phyloP scores from a whole-genome alignment of 2,888 invertebrate species.

The Synanthedon myopaeformis region DNA sequence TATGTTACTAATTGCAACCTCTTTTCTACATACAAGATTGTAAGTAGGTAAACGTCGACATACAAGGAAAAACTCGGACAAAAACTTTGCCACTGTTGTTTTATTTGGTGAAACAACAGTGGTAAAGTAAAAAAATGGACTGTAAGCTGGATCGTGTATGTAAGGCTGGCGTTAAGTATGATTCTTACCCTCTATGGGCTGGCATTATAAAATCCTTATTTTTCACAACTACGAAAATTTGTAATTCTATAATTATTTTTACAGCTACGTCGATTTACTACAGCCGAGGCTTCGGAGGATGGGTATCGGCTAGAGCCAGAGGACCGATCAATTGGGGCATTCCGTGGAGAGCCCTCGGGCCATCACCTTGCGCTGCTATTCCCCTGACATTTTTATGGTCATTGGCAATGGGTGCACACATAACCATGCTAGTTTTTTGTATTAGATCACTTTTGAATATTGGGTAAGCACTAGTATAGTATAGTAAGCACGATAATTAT shows the following conservation, averaged over 20 bases:
- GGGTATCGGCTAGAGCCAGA: constrained; percentile 46
- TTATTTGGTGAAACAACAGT: too few species aligned
- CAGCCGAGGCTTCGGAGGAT: constrained; percentile 60
- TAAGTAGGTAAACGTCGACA: too few species aligned
- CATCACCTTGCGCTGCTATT: constrained; percentile 54
- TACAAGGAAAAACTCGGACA: too few species aligned
- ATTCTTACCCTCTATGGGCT: too few species aligned
- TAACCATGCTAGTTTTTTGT: constrained; percentile 53
- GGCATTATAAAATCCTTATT: not conserved
- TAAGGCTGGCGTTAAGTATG: too few species aligned
- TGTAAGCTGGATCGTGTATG: too few species aligned
- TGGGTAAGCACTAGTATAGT: constrained; percentile 30
- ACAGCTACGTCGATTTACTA: constrained; percentile 59
- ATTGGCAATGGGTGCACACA: constrained; percentile 39
- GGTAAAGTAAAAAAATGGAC: too few species aligned
- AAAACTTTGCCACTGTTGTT: too few species aligned
- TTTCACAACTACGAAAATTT: not conserved
- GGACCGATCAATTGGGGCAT: constrained; percentile 41
- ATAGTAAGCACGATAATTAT: too few species aligned
- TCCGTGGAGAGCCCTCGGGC: constrained; percentile 57
- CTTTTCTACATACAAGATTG: not conserved
- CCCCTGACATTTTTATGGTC: constrained; percentile 53
- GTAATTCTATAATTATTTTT: constrained; percentile 6
- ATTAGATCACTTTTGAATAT: constrained; percentile 49
- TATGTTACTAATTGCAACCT: not conserved